A percentile compares a stretch with the other conserved stretches of the same genome.
Conservation (phyloP, 2,113 vertebrate species). For the Coturnix japonica region DNA sequence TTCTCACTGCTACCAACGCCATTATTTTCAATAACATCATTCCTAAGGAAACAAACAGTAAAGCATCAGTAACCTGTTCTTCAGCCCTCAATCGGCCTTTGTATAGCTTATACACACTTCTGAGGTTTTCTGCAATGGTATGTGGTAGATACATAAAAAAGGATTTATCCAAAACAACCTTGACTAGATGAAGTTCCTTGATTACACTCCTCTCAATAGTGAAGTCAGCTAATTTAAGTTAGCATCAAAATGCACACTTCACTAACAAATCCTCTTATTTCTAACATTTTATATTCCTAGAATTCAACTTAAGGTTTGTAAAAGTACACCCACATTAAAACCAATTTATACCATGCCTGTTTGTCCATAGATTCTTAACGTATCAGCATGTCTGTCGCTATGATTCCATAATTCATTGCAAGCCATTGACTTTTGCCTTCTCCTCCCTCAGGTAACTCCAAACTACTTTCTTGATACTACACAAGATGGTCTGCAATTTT, state of each 20-base stretch:
- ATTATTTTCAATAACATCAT: constrained; percentile 78
- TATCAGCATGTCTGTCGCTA: background rate
- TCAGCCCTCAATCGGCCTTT: background rate
- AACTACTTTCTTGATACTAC: background rate
- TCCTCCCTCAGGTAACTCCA: background rate
- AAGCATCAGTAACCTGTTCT: background rate
- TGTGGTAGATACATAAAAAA: accelerated
- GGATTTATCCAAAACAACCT: background rate
- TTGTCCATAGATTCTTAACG: background rate
- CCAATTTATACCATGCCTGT: background rate
- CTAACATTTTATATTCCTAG: background rate
- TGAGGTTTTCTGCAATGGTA: background rate
- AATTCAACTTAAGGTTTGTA: background rate
- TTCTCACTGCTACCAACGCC: constrained; percentile 73
- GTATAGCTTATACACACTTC: background rate
- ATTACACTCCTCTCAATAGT: background rate
- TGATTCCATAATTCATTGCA: background rate
- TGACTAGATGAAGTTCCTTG: accelerated
- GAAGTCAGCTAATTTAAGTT: background rate
- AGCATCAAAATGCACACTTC: background rate
- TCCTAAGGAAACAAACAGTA: constrained; percentile 63
- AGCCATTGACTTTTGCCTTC: background rate
- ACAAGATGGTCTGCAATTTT: background rate
- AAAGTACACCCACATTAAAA: background rate
- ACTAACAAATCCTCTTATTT: background rate